phyloP scores from a whole-genome alignment of 2,113 vertebrate genomes.

The Myotis davidii region DNA sequence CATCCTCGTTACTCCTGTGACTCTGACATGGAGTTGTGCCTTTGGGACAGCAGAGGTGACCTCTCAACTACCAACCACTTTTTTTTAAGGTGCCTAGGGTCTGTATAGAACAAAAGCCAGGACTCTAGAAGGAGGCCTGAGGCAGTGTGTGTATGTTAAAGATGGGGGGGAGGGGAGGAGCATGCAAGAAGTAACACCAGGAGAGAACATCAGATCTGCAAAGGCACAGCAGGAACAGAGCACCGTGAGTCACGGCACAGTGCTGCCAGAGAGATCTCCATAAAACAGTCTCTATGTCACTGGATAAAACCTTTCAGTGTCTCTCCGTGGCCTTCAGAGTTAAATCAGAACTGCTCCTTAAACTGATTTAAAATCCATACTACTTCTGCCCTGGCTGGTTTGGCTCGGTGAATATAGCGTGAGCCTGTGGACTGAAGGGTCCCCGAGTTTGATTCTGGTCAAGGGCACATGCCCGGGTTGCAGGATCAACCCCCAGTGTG shows the following conservation, averaged over 20 bases:
- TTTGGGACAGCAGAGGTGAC: not conserved
- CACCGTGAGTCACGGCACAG: not conserved
- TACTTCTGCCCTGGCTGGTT: no score
- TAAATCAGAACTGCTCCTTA: not conserved
- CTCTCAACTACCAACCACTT: not conserved
- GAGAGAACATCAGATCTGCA: not conserved
- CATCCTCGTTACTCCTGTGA: no score
- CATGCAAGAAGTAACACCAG: not conserved
- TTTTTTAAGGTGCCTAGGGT: no score
- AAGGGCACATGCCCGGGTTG: no score
- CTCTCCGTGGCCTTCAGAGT: not conserved
- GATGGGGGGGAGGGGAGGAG: fast-evolving
- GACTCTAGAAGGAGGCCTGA: not conserved
- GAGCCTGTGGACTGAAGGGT: no score
- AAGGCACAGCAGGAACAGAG: not conserved
- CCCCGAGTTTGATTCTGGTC: no score
- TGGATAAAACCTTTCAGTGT: not conserved
- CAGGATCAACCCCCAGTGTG: no score
- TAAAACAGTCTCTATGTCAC: not conserved
- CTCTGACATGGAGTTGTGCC: not conserved
- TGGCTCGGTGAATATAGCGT: no score
- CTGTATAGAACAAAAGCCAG: not conserved
- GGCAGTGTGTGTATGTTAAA: no score
- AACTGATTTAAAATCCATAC: not conserved
- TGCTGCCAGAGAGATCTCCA: not conserved